These are phyloP conservation scores for Panagrolaimus sp. DNA, from an alignment of 1,140 invertebrate genomes.

Conservation along the genomic window DNA sequence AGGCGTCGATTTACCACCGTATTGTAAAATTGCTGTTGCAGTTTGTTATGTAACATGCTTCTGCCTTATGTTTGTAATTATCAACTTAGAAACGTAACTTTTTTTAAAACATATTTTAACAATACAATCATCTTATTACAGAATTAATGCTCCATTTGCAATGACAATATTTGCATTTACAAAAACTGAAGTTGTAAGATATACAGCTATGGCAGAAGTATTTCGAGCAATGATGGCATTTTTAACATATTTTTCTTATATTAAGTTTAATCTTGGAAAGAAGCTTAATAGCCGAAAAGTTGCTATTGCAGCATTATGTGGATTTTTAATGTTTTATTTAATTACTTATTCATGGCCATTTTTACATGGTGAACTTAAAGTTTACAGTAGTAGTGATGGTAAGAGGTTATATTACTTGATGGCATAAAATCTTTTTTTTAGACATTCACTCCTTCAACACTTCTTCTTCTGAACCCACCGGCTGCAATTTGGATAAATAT, in stretches of 20 bases:
- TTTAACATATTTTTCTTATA: slow-evolving; percentile 23
- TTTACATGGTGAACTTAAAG: slow-evolving; percentile 12
- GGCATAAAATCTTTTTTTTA: no score
- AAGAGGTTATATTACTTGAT: no score
- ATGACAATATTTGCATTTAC: slow-evolving; percentile 38
- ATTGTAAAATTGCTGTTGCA: slow-evolving; percentile 33
- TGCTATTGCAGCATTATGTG: slow-evolving; percentile 20
- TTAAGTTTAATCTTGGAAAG: slow-evolving; percentile 32
- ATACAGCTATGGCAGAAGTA: not conserved
- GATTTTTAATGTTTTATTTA: slow-evolving; percentile 24
- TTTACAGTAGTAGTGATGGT: slow-evolving; percentile 21
- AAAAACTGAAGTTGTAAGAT: slow-evolving; percentile 19
- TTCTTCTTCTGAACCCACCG: no score
- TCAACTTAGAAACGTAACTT: slow-evolving; percentile 23
- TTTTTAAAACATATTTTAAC: slow-evolving; percentile 30
- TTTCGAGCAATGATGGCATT: slow-evolving; percentile 20
- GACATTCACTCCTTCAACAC: no score
- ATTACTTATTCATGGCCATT: slow-evolving; percentile 36
- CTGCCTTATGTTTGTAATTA: slow-evolving; percentile 37
- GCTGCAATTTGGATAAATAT: slow-evolving; percentile 18
- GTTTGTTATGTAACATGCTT: slow-evolving; percentile 42
- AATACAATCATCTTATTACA: slow-evolving; percentile 13
- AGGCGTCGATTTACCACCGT: slow-evolving; percentile 24
- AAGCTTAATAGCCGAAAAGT: slow-evolving; percentile 22
- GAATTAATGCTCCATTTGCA: slow-evolving; percentile 24